Evolutionary conservation across 2,797 vertebrate genomes (phyloP).

Genomic region (Nyctalus aviator): DNA sequence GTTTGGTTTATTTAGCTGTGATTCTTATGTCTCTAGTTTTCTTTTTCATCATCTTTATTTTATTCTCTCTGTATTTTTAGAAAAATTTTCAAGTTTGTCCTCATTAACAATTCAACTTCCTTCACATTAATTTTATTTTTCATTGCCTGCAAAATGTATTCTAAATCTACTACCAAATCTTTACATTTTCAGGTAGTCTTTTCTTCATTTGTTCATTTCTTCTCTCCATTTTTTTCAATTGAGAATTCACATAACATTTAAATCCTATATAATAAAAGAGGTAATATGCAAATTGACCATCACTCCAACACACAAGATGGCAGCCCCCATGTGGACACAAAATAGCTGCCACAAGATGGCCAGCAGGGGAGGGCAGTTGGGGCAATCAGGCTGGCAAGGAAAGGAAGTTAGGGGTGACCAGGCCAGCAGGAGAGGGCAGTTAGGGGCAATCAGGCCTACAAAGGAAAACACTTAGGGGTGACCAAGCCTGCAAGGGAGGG

Average conservation of each 20-base stretch:
- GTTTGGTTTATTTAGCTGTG: neutral
- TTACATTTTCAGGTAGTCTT: neutral
- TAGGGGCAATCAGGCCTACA: too few species aligned
- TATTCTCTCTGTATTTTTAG: neutral
- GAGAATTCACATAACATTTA: neutral
- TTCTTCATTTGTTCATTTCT: neutral
- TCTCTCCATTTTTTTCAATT: neutral
- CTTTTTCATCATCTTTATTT: neutral
- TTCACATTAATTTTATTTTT: neutral
- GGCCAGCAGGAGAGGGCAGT: too few species aligned
- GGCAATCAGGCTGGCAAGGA: too few species aligned
- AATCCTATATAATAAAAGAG: too few species aligned
- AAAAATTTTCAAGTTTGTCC: constrained; percentile 13
- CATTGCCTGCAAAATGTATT: constrained; percentile 1
- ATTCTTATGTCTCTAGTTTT: neutral
- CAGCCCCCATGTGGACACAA: too few species aligned
- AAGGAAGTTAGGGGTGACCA: too few species aligned
- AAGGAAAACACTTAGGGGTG: too few species aligned
- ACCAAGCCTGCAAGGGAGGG: too few species aligned
- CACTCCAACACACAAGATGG: too few species aligned
- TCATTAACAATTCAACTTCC: neutral
- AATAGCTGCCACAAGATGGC: too few species aligned
- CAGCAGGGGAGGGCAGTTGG: too few species aligned
- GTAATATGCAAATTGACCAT: too few species aligned
- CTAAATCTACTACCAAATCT: neutral